Percentiles rank a stretch among this genome's conserved stretches.
Evolutionary conservation across 2,113 vertebrate species (phyloP).

Genomic region (Peucedramus taeniatus): DNA sequence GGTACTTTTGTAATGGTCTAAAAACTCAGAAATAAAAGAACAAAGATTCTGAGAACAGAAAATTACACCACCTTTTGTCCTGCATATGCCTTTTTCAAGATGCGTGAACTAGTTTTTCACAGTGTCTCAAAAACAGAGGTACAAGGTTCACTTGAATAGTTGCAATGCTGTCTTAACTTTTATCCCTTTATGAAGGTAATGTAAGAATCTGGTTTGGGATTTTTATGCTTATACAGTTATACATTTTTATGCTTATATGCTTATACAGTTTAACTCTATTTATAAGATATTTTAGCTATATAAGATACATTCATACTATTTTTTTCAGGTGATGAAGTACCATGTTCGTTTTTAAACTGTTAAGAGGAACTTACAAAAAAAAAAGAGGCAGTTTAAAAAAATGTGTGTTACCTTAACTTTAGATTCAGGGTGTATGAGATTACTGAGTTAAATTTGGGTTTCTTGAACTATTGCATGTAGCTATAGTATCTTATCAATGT

Average conservation of each 20-base stretch:
- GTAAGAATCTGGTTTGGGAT: not conserved
- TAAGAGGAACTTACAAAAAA: not conserved
- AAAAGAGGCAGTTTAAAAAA: not conserved
- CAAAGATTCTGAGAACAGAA: not conserved
- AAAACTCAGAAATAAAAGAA: not conserved
- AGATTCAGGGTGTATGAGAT: not conserved
- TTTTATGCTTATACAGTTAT: not conserved
- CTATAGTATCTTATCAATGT: not conserved
- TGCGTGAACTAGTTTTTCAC: not conserved
- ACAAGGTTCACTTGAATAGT: slow-evolving; percentile 36
- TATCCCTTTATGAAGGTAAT: not conserved
- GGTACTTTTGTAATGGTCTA: not conserved
- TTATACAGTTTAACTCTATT: not conserved
- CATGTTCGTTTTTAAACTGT: not conserved
- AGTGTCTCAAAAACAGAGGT: not conserved
- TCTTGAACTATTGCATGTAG: not conserved
- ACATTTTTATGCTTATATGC: not conserved
- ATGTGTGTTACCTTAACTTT: not conserved
- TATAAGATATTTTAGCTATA: not conserved
- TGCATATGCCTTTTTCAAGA: not conserved
- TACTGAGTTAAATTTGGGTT: not conserved
- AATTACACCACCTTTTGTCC: not conserved
- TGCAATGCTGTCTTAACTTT: slow-evolving; percentile 13
- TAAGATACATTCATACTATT: not conserved
- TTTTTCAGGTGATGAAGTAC: not conserved